phyloP scores from a whole-genome alignment of 92 coral and sea anemone species.

The Pocillopora grandis region DNA sequence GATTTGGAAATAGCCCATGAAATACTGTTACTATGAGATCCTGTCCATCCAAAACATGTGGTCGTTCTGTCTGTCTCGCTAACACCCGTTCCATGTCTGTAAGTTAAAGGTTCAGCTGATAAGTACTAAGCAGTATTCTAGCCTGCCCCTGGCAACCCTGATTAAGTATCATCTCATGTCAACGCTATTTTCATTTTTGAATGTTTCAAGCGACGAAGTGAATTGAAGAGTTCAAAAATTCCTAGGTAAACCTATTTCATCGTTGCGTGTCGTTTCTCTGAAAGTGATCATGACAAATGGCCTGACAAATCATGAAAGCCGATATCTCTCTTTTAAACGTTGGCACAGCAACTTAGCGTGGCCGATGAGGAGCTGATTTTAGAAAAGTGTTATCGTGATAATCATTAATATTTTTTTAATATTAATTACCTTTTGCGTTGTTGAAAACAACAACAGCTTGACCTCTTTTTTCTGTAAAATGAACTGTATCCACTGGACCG shows the following conservation, averaged over 20 bases:
- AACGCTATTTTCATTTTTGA: no score
- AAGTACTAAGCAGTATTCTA: not conserved
- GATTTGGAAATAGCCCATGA: not conserved
- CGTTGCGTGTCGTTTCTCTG: no score
- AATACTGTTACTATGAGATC: not conserved
- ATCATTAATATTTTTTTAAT: no score
- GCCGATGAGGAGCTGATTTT: no score
- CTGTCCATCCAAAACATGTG: not conserved
- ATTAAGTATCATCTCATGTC: not conserved
- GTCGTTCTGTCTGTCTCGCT: not conserved
- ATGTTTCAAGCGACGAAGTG: no score
- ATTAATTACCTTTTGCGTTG: not conserved
- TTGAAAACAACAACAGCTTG: slow-evolving; percentile 8
- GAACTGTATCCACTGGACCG: not conserved
- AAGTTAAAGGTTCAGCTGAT: not conserved
- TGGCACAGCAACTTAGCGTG: no score
- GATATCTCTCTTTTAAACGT: no score
- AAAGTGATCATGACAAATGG: no score
- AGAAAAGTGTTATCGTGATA: not conserved
- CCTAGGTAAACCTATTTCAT: no score
- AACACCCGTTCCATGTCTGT: not conserved
- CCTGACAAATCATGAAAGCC: no score
- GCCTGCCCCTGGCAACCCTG: not conserved
- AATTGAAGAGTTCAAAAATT: no score
- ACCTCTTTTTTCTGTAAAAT: not conserved